phyloP scores from a whole-genome alignment of 2,888 invertebrate genomes.

The Calameuta idolon region DNA sequence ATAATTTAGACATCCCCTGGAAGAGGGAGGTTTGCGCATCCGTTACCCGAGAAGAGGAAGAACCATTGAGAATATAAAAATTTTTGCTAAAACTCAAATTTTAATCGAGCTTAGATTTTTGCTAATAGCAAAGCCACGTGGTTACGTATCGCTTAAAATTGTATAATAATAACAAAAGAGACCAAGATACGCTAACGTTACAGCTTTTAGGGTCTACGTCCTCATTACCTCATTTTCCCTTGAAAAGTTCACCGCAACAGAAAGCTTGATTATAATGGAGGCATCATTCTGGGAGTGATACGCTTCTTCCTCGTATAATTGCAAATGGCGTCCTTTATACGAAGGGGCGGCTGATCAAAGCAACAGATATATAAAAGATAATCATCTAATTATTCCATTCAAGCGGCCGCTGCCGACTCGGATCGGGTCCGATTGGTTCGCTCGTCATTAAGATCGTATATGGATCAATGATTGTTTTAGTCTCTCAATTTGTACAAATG shows the following conservation, averaged over 20 bases:
- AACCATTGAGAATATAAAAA: not conserved
- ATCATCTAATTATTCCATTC: conserved; percentile 63
- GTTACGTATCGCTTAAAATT: not conserved
- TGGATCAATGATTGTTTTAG: conserved; percentile 4
- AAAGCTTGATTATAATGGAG: conserved; percentile 63
- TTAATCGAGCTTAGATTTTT: not conserved
- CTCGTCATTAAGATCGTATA: conserved; percentile 43
- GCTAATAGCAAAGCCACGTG: not conserved
- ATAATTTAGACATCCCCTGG: not conserved
- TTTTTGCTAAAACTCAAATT: not conserved
- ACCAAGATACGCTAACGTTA: not conserved
- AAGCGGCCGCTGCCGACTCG: conserved; percentile 38
- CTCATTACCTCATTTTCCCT: not conserved
- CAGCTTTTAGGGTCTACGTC: not conserved
- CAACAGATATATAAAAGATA: conserved; percentile 59
- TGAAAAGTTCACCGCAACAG: not conserved
- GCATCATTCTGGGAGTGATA: conserved; percentile 58
- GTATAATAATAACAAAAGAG: not conserved
- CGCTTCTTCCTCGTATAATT: conserved; percentile 59
- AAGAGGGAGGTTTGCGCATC: not conserved
- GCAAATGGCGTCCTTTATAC: conserved; percentile 59
- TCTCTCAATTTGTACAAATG: not conserved
- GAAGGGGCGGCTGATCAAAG: conserved; percentile 55
- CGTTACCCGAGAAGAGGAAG: not conserved
- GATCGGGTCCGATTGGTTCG: conserved; percentile 41